Percentiles rank a stretch among this genome's conserved stretches.
These are phyloP conservation scores for Perizoma flavofasciatum DNA, from an alignment of 2,888 invertebrate genomes.

Conservation along the genomic window DNA sequence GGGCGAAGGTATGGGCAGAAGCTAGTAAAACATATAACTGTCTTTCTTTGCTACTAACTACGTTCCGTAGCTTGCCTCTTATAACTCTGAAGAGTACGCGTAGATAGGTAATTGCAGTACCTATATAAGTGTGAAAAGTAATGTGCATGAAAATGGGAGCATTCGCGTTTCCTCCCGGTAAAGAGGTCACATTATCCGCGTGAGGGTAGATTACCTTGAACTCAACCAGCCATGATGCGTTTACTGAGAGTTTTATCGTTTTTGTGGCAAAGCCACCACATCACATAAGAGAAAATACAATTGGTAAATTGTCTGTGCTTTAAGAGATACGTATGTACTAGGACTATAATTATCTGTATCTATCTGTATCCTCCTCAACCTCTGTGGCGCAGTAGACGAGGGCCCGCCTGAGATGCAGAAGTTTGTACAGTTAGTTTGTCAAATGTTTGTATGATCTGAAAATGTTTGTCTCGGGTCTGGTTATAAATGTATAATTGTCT, in stretches of 20 bases:
- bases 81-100: constrained; percentile 5
- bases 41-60: too few relatives aligned
- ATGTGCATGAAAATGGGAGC: constrained; percentile 35
- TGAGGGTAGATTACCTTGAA: constrained; percentile 34
- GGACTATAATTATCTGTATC: too few relatives aligned
- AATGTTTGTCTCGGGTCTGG: too few relatives aligned
- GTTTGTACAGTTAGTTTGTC: too few relatives aligned
- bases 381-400: too few relatives aligned
- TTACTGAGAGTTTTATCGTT: constrained; percentile 18
- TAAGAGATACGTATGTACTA: too few relatives aligned
- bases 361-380: too few relatives aligned
- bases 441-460: too few relatives aligned
- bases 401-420: too few relatives aligned
- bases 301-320: neutral
- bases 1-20: too few relatives aligned
- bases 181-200: constrained; percentile 38
- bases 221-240: constrained; percentile 24
- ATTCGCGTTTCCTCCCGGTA: constrained; percentile 36
- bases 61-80: neutral
- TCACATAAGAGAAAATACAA: constrained; percentile 2
- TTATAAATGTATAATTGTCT: too few relatives aligned
- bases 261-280: constrained; percentile 10
- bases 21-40: too few relatives aligned
- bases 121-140: constrained; percentile 35
- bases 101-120: constrained; percentile 30